Percentiles rank a stretch among this genome's conserved stretches.
Conservation (phyloP, 2,888 invertebrate genomes). For the Melolontha melolontha region DNA sequence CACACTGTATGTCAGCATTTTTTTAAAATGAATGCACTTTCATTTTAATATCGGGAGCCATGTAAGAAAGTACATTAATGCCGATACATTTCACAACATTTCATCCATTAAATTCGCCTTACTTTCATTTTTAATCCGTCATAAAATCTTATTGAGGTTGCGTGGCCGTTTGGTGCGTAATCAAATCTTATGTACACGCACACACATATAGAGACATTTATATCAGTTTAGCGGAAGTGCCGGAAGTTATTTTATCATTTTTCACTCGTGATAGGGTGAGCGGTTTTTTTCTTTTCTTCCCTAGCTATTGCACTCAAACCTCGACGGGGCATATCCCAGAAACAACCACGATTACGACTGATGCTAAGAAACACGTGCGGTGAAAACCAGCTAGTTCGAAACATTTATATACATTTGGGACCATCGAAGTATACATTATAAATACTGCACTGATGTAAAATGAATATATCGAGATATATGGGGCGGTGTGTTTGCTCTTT, state of each 20-base stretch:
- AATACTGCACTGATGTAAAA: slow-evolving; percentile 31
- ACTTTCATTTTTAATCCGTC: slow-evolving; percentile 20
- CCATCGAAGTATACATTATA: slow-evolving; percentile 17
- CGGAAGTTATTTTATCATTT: slow-evolving; percentile 35
- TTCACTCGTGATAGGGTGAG: slow-evolving; percentile 14
- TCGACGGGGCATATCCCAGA: too few species aligned
- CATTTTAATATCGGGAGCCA: not conserved
- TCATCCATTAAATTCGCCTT: slow-evolving; percentile 5
- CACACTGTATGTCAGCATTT: too few species aligned
- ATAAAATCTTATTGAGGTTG: slow-evolving; percentile 29
- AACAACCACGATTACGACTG: too few species aligned
- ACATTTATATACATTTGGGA: slow-evolving; percentile 7
- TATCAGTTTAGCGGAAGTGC: slow-evolving; percentile 34
- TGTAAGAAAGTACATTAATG: slow-evolving; percentile 20
- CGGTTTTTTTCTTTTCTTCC: slow-evolving; percentile 1
- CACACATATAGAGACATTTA: slow-evolving; percentile 20
- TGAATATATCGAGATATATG: slow-evolving; percentile 42
- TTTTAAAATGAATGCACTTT: too few species aligned
- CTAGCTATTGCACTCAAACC: too few species aligned
- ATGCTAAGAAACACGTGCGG: not conserved
- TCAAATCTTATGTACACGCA: slow-evolving; percentile 31
- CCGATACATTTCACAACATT: slow-evolving; percentile 17
- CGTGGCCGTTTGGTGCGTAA: slow-evolving; percentile 19
- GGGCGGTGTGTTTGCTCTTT: slow-evolving; percentile 30
- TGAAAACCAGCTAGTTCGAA: not conserved